Conservation (phyloP, 2,888 invertebrate species). For the Nasonovia ribisnigri region DNA sequence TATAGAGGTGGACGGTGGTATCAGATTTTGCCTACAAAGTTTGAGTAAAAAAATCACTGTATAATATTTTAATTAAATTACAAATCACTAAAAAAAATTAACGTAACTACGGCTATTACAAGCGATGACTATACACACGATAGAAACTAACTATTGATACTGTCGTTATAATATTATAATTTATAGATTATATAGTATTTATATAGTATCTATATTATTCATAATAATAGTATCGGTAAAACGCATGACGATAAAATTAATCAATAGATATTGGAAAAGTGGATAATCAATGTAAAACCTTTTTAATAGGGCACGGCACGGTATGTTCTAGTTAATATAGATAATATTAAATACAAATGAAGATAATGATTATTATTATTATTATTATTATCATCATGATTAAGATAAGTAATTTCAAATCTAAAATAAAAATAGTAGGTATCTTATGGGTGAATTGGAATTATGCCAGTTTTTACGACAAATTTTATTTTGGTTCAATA, state of each 20-base stretch:
- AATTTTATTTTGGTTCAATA: not conserved
- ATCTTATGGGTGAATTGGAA: not conserved
- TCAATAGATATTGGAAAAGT: not conserved
- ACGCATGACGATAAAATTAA: not conserved
- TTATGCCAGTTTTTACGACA: not conserved
- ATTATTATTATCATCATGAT: too few species aligned
- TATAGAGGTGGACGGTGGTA: not conserved
- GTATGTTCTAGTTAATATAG: not conserved
- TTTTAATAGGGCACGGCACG: not conserved
- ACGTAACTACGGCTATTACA: constrained; percentile 20
- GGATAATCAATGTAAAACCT: not conserved
- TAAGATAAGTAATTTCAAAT: not conserved
- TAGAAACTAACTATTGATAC: constrained; percentile 4
- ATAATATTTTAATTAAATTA: not conserved
- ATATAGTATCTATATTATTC: too few species aligned
- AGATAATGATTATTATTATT: too few species aligned
- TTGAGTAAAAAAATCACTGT: not conserved
- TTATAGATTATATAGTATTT: not conserved
- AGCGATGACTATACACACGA: not conserved
- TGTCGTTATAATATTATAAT: constrained; percentile 13
- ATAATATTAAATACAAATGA: not conserved
- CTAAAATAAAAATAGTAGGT: not conserved
- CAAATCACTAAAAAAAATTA: constrained; percentile 25
- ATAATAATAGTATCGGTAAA: too few species aligned
- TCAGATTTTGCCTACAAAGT: not conserved